Base-by-base conservation (phyloP, 2,888 invertebrate species). In the Trypoxylon attenuatum region DNA sequence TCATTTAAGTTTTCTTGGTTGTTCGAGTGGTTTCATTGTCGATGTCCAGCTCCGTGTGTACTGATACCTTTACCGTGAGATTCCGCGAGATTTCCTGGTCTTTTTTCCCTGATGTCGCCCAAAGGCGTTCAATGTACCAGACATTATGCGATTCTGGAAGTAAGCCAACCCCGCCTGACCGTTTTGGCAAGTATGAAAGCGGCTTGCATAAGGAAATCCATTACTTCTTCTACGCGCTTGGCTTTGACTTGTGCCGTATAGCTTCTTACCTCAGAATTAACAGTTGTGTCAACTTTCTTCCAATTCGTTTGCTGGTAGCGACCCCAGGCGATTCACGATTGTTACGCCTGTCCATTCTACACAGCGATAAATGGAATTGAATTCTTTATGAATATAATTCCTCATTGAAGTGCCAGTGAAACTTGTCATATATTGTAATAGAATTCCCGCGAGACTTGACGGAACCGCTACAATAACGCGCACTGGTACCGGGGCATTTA, bases 131-230 rank as follows among this genome's bases (percentile, higher is more conserved):
- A 63, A 60, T 68, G 62, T 69, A 76, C 59, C 63, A 69, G 69
- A 69, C 67, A 70, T 76, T 70, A 72, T 69, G 66, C 65, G 71
- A 73, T 66, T 69, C 69, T 79, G 78, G 75, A 73, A 58, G 51
- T 55, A 42, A 60, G 76, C 76, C 79, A 79, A 76, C 55, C n/a
- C n/a, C 59, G 47, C 57, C 59, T 67, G 77, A 74, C 63, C 72
- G 65, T 57, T 57, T 53, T 63, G 56, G 56, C 63, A 62, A 59
- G 65, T 27, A 61, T 54, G 43, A 61, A 67, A 64, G 58, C 43
- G 39, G 55, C 21, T 46, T 39, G 42, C 54, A 52, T 60, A 60
- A 60, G 63, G 69, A 69, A 65, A 69, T 63, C 51, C 61, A 64
- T 68, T 65, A 62, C 39, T 49, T 63, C 63, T 60, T 55, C 64